phyloP scores from a whole-genome alignment of 2,888 invertebrate species.

The Coronaproctus castanopsis region DNA sequence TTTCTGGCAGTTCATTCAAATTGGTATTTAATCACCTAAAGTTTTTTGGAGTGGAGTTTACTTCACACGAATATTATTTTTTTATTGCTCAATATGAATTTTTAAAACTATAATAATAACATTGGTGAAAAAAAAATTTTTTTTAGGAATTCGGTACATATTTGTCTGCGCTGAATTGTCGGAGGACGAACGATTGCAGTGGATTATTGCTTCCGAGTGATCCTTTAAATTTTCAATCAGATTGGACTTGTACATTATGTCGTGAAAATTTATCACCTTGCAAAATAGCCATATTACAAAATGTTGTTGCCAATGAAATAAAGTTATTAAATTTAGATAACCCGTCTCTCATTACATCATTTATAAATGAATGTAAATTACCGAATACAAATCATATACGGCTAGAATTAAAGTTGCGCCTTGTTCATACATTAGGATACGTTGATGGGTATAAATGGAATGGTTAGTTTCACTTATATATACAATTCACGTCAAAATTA shows the following conservation, averaged over 20 bases:
- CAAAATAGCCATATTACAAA: conserved; percentile 12
- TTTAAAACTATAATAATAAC: too few species aligned
- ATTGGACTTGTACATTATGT: conserved; percentile 34
- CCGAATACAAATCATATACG: conserved; percentile 5
- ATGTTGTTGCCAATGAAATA: conserved; percentile 4
- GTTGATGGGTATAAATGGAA: conserved; percentile 6
- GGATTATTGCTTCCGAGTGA: conserved; percentile 37
- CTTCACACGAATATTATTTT: too few species aligned
- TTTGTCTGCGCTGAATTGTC: conserved; percentile 37
- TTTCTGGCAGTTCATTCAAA: too few species aligned
- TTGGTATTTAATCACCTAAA: too few species aligned
- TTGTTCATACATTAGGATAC: conserved; percentile 6
- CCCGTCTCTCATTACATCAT: conserved; percentile 1
- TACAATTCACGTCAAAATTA: too few species aligned
- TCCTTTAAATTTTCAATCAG: conserved; percentile 31
- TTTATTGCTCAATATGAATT: too few species aligned
- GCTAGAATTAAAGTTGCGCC: conserved; percentile 7
- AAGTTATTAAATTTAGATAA: background rate
- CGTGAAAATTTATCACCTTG: background rate
- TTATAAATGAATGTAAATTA: conserved; percentile 1
- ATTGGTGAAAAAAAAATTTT: too few species aligned
- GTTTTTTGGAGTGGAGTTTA: too few species aligned
- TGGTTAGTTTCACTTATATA: conserved; percentile 1
- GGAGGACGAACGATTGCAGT: conserved; percentile 30
- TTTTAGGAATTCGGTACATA: conserved; percentile 38